Conservation (phyloP, 2,888 invertebrate genomes). For the Pseudeuparius sepicola region DNA sequence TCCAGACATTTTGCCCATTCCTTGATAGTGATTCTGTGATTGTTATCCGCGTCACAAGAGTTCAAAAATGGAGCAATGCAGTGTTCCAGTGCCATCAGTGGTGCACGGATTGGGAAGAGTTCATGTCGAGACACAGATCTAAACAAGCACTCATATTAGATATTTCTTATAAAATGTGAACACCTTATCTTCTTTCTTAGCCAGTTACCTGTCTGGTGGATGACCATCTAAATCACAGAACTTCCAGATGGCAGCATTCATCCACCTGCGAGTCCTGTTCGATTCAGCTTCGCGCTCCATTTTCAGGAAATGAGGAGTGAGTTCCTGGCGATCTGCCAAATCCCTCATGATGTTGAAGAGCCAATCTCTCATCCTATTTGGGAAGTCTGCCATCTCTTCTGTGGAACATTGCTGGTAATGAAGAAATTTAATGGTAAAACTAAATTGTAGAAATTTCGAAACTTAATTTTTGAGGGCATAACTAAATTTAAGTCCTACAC, state of each 20-base stretch:
- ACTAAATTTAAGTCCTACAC: too few relatives aligned
- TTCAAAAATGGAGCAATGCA: slow-evolving; percentile 96
- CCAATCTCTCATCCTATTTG: slow-evolving; percentile 96
- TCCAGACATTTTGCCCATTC: slow-evolving; percentile 91
- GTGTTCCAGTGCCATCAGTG: slow-evolving; percentile 90
- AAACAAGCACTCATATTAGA: slow-evolving; percentile 21
- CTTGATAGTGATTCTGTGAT: slow-evolving; percentile 80
- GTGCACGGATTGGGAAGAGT: slow-evolving; percentile 90
- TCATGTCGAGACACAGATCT: slow-evolving; percentile 85
- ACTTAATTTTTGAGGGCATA: too few relatives aligned
- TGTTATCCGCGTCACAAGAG: slow-evolving; percentile 77
- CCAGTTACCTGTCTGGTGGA: slow-evolving; percentile 69
- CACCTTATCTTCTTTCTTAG: background rate
- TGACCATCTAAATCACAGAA: slow-evolving; percentile 95
- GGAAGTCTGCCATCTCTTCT: slow-evolving; percentile 89
- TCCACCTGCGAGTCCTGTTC: slow-evolving; percentile 74
- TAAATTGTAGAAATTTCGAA: too few relatives aligned
- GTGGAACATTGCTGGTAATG: slow-evolving; percentile 59
- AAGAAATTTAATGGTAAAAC: background rate
- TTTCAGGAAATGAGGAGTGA: slow-evolving; percentile 70
- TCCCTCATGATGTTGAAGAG: slow-evolving; percentile 95
- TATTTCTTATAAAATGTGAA: slow-evolving; percentile 1
- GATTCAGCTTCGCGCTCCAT: slow-evolving; percentile 86
- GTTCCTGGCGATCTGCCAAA: slow-evolving; percentile 78
- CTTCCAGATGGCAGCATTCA: slow-evolving; percentile 95